These are phyloP conservation scores for Eublepharis macularius DNA, from an alignment of 2,113 vertebrate species.

Conservation along the genomic window DNA sequence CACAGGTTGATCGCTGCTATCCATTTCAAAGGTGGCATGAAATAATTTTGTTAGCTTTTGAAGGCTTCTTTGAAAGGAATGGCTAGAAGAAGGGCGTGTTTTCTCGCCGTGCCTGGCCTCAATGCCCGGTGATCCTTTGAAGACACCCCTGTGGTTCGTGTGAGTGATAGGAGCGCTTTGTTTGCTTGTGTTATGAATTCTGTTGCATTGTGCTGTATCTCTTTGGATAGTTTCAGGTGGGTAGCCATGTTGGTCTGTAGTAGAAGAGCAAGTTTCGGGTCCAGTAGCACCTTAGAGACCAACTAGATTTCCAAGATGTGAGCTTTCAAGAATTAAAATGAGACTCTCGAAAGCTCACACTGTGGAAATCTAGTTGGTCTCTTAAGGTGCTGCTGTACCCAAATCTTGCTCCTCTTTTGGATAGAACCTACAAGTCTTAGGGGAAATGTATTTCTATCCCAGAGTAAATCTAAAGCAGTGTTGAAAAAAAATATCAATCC, in stretches of 20 bases:
- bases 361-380: no score
- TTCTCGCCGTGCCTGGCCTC: not conserved
- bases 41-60: constrained; percentile 34
- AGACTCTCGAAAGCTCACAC: no score
- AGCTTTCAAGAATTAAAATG: no score
- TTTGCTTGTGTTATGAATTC: not conserved
- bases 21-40: not conserved
- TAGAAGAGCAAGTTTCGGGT: no score
- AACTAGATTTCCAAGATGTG: no score
- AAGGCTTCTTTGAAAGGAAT: constrained; percentile 11
- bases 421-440: not conserved
- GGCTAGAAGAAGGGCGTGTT: not conserved
- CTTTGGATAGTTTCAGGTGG: no score
- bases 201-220: not conserved
- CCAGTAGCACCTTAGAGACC: no score
- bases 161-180: not conserved
- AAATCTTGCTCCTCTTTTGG: no score
- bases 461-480: not conserved
- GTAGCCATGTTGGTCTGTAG: no score
- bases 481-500: no score
- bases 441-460: not conserved
- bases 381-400: no score
- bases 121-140: not conserved
- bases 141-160: no score
- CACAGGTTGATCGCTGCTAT: constrained; percentile 25